Conservation (phyloP, 2,888 invertebrate species). For the Leptopterna dolabrata region DNA sequence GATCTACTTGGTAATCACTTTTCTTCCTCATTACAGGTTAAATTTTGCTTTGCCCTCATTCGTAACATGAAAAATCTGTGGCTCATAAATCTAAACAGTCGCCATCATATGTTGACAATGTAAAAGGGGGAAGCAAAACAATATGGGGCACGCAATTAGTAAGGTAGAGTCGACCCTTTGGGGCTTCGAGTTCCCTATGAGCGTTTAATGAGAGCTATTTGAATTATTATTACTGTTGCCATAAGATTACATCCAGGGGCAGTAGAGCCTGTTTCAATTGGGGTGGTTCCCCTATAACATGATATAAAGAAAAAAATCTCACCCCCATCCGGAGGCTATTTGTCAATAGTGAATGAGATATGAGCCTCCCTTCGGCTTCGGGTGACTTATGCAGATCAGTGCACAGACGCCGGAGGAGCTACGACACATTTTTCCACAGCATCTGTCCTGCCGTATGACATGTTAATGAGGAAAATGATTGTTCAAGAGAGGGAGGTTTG, state of each 20-base stretch:
- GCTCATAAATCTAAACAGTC: not conserved
- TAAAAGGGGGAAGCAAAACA: not conserved
- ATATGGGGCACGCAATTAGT: not conserved
- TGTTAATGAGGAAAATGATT: too few species aligned
- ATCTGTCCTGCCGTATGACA: too few species aligned
- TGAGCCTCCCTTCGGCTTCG: not conserved
- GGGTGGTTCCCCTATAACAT: not conserved
- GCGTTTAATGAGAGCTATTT: slow-evolving; percentile 8
- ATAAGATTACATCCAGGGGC: not conserved
- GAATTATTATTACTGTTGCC: not conserved
- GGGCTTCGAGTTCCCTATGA: not conserved
- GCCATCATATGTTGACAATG: not conserved
- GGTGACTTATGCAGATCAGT: not conserved
- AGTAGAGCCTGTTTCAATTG: not conserved
- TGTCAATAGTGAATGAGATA: not conserved
- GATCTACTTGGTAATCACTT: too few species aligned
- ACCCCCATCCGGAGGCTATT: not conserved
- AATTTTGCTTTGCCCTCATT: too few species aligned
- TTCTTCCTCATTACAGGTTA: too few species aligned
- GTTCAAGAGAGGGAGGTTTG: too few species aligned
- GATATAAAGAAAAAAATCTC: not conserved
- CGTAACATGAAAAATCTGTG: not conserved
- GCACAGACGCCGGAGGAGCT: not conserved
- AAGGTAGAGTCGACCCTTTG: not conserved
- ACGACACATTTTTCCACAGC: too few species aligned